Evolutionary conservation across 2,888 invertebrate species (phyloP).

Genomic region (Doris montereyensis): DNA sequence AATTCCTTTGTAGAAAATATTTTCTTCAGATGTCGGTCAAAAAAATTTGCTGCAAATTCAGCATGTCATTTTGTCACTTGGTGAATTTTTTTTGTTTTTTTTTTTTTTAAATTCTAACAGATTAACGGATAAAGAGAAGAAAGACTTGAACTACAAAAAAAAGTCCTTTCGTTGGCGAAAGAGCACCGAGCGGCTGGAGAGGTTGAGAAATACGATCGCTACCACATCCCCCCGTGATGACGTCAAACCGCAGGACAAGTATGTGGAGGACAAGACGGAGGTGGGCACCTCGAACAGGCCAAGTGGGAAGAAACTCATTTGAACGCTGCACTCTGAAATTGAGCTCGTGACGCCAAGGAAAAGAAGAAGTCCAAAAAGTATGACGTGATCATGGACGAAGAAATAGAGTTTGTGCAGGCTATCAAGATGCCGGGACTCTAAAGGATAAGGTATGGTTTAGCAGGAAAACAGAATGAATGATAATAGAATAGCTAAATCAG

Average conservation of each 20-base stretch:
- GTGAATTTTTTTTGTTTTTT: neutral
- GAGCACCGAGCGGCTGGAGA: conserved; percentile 96
- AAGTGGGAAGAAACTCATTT: conserved; percentile 99
- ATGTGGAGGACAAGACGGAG: conserved; percentile 83
- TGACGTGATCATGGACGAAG: conserved; percentile 93
- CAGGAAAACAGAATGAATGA: too few relatives aligned
- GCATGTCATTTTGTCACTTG: too few relatives aligned
- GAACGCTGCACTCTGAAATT: conserved; percentile 92
- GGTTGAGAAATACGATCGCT: conserved; percentile 91
- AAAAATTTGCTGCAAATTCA: too few relatives aligned
- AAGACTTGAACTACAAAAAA: conserved; percentile 92
- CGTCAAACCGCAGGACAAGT: conserved; percentile 68
- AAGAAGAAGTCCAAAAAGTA: conserved; percentile 79
- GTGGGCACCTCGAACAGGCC: conserved; percentile 79
- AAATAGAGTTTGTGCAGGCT: conserved; percentile 95
- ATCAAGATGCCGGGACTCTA: conserved; percentile 74
- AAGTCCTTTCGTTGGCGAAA: conserved; percentile 89
- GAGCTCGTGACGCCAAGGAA: conserved; percentile 85
- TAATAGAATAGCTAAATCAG: too few relatives aligned
- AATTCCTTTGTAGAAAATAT: too few relatives aligned
- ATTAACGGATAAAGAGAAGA: conserved; percentile 87
- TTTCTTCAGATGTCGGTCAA: too few relatives aligned
- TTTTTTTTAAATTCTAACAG: conserved; percentile 73
- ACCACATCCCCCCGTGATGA: conserved; percentile 91
- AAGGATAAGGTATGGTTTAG: conserved; percentile 61